Evolutionary conservation across 2,888 invertebrate genomes (phyloP), one percentile per base, ranked within the genome.

Genomic region (Iselma pallidipennis): DNA sequence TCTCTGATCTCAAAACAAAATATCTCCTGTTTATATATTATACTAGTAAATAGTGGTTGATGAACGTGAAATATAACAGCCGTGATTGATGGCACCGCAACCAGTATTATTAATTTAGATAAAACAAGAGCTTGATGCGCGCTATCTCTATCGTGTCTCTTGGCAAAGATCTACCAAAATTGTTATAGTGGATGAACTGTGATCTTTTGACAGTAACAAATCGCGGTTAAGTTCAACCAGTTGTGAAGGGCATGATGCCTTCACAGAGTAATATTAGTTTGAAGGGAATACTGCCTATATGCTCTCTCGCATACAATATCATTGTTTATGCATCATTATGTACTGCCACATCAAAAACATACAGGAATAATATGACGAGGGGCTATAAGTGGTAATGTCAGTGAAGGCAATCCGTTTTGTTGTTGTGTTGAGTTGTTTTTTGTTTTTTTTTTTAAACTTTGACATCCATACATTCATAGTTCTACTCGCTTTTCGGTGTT

Each of bases 101-200:
- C 67, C 74, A 74, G 74, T 74, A 74, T 74, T 74, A 74, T 70
- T 74, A 71, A 72, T 72, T 69, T 70, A 73, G 69, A 68, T 69
- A 66, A 69, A 45, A 66, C 65, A 71, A 66, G 64, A 65, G 68
- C 66, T 58, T 65, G 59, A 66, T 55, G 66, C 64, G 66, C 67
- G 65, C 68, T 61, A 58, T 70, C 70, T 69, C 62, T 68, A 67
- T 69, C 70, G 55, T 63, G 59, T 61, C 45, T 71, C 63, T 65
- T 58, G 59, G 54, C 26, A 26, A 37, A 66, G 63, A 71, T 69
- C 67, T 68, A 69, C 67, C 61, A 61, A 68, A 66, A 71, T 72
- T 70, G 66, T 72, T 72, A 68, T 72, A 72, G 71, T 68, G 70
- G 57, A 66, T 71, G 67, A 68, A 71, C 72, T 74, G 73, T 74